phyloP scores from a whole-genome alignment of 2,113 vertebrate genomes.

The Hyperoodon ampullatus region DNA sequence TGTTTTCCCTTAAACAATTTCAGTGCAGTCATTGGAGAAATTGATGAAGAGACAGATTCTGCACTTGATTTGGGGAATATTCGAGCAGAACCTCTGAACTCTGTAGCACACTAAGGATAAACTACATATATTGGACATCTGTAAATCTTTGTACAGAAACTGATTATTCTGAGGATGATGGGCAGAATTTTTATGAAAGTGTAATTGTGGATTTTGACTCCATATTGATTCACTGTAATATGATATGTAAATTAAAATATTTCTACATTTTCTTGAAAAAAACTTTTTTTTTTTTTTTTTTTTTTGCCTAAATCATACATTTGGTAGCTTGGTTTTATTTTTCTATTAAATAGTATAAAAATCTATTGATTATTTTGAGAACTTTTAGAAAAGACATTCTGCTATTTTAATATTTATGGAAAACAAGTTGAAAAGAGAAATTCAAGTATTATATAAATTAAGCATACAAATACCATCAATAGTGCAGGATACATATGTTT shows the following conservation, averaged over 20 bases:
- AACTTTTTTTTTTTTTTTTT: background rate
- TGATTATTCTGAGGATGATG: conserved; percentile 73
- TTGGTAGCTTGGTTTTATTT: conserved; percentile 63
- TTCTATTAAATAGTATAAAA: conserved; percentile 50
- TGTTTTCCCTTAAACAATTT: conserved; percentile 58
- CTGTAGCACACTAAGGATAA: conserved; percentile 93
- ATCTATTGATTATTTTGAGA: conserved; percentile 18
- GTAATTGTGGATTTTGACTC: conserved; percentile 75
- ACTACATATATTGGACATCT: conserved; percentile 70
- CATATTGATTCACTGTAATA: conserved; percentile 79
- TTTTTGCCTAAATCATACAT: conserved; percentile 36
- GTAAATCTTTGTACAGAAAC: conserved; percentile 87
- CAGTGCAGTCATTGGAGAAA: conserved; percentile 98
- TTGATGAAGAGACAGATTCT: conserved; percentile 98
- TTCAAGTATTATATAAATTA: background rate
- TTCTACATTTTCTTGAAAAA: conserved; percentile 84
- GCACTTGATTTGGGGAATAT: conserved; percentile 97
- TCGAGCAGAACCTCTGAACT: conserved; percentile 96
- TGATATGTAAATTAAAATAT: conserved; percentile 87
- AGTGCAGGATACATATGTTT: background rate
- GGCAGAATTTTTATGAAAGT: conserved; percentile 78
- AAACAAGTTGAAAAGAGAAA: conserved; percentile 41
- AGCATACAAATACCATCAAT: background rate
- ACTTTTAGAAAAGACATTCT: background rate
- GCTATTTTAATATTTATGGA: conserved; percentile 57